Evolutionary conservation across 2,113 vertebrate species (phyloP).

Genomic region (Candoia aspera): DNA sequence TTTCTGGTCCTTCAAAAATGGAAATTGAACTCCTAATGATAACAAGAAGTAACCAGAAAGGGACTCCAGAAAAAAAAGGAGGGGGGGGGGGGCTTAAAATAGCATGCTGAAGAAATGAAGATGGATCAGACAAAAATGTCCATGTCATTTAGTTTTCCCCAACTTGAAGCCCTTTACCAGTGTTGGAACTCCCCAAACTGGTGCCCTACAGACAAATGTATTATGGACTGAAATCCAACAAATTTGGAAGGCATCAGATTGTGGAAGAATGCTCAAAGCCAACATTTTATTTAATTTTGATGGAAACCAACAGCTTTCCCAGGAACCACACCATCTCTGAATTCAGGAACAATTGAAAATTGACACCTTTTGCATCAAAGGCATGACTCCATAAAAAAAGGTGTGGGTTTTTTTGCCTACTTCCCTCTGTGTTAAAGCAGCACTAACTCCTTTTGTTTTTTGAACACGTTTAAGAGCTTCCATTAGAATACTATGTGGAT

Average conservation of each 20-base stretch:
- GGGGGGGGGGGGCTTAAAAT: background rate
- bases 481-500: background rate
- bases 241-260: background rate
- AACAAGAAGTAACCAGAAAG: background rate
- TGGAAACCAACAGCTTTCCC: background rate
- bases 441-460: background rate
- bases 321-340: background rate
- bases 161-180: background rate
- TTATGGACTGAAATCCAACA: background rate
- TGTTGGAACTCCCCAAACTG: background rate
- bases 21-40: background rate
- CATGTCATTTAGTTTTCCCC: background rate
- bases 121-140: background rate
- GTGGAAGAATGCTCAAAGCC: background rate
- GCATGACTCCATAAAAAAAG: background rate
- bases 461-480: background rate
- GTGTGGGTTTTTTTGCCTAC: background rate
- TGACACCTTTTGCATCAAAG: background rate
- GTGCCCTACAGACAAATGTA: background rate
- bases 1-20: background rate
- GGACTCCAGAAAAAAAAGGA: fast-evolving
- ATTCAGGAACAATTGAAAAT: background rate
- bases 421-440: background rate
- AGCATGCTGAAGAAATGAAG: background rate
- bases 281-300: background rate